Base-by-base conservation (phyloP, 2,888 invertebrate species). In the Yponomeuta plumbellus region DNA sequence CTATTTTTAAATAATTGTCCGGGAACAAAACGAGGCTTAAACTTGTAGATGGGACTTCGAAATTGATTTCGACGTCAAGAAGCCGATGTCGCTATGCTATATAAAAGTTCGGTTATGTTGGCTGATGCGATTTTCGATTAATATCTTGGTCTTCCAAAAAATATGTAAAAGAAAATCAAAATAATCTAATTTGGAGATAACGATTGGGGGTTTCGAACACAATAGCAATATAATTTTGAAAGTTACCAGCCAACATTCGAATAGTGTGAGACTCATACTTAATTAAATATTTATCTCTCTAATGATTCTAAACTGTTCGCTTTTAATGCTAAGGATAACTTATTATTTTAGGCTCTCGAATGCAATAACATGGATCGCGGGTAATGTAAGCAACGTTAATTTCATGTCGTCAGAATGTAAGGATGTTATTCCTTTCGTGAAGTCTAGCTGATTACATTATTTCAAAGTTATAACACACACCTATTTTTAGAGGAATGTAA, bases 11-110 rank as follows among this genome's bases (percentile, higher is more conserved):
- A 61, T 21, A 26, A 61, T 26, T n/a, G 61, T n/a, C 23, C 26
- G 61, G 61, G 61, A 61, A 61, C 61, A 61, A 61, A 59, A 34
- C 61, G 61, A 61, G 61, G 61, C 61, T 61, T 61, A n/a, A 61
- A 34, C 61, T 61, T 61, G 61, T n/a, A 26, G 23, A 26, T 17
- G 44, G 17, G 17, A 52, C 13, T 52, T 13, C 44, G 5, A 52
- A 52, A 17, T 17, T 13, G 17, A 17, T 17, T 13, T 8, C 44
- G 44, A 20, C 57, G 4, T 52, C 44, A 52, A 13, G 17, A 52
- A 52, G 44, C 44, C 44, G 44, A 17, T 13, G 17, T 52, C 17
- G 44, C 17, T 3, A 11, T 11, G 59, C 21, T 59, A 22, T 59
- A 10, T 23, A 11, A 59, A 59, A 6, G 23, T 59, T 59, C 21